A percentile compares a stretch with the other conserved stretches of the same genome.
These are phyloP conservation scores for Probosciger aterrimus DNA, from an alignment of 2,113 vertebrate genomes.

Conservation along the genomic window DNA sequence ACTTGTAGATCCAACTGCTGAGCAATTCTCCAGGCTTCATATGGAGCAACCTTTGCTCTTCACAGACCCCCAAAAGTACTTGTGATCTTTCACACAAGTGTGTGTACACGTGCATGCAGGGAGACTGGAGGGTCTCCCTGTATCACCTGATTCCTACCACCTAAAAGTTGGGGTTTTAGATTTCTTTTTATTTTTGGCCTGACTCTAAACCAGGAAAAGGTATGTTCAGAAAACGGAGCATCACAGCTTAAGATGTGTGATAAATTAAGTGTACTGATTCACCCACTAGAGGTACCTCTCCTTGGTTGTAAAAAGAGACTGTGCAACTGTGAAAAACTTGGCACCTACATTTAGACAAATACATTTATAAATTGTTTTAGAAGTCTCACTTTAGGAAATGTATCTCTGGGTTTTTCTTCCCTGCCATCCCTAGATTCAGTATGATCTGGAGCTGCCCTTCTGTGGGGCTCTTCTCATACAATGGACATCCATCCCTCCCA, in stretches of 20 bases:
- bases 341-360: not conserved
- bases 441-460: not conserved
- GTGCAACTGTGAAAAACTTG: not conserved
- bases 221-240: not conserved
- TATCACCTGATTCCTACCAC: not conserved
- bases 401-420: not conserved
- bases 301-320: not conserved
- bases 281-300: not conserved
- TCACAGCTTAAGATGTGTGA: not conserved
- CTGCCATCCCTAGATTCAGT: not conserved
- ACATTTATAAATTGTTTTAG: not conserved
- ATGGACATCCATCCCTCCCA: not conserved
- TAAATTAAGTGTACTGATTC: not conserved
- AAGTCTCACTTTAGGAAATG: not conserved
- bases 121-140: not conserved
- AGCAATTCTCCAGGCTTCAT: not conserved
- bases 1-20: not conserved
- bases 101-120: accelerated
- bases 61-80: not conserved
- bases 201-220: not conserved
- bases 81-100: not conserved
- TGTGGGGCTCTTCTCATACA: not conserved
- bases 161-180: not conserved
- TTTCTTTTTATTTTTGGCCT: too few species aligned
- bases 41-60: not conserved